These are phyloP conservation scores for Drosophila pectinifera DNA, from an alignment of 1,140 invertebrate species.

Conservation along the genomic window DNA sequence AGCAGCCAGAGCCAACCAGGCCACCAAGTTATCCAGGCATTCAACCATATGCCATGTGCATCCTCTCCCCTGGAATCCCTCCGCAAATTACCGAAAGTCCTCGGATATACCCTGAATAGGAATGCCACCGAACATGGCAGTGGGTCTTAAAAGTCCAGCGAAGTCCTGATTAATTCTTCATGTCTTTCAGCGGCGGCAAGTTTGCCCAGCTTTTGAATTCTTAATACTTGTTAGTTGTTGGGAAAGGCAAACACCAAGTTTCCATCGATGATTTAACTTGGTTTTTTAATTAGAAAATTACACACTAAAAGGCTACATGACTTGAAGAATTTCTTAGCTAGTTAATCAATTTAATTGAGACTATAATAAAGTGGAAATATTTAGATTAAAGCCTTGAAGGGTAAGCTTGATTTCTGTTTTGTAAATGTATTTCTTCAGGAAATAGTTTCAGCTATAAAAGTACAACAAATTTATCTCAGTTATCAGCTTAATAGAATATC, in stretches of 20 bases:
- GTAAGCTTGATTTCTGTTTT: too few species aligned
- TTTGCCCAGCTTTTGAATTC: background rate
- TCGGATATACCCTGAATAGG: slow-evolving; percentile 7
- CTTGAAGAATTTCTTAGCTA: too few species aligned
- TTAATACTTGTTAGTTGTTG: background rate
- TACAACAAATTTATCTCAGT: background rate
- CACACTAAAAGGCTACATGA: too few species aligned
- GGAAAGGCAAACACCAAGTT: too few species aligned
- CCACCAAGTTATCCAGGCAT: slow-evolving; percentile 18
- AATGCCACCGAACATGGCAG: background rate
- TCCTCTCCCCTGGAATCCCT: background rate
- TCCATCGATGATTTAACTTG: too few species aligned
- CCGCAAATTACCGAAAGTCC: slow-evolving; percentile 32
- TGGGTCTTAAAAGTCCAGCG: background rate
- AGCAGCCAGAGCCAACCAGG: slow-evolving; percentile 42
- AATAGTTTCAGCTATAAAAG: too few species aligned
- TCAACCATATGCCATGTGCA: slow-evolving; percentile 44
- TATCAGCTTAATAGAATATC: background rate
- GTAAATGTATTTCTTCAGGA: too few species aligned
- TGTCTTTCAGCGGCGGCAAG: background rate
- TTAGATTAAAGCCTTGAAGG: too few species aligned
- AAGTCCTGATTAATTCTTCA: background rate
- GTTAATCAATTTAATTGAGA: too few species aligned
- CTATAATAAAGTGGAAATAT: too few species aligned
- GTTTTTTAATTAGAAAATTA: too few species aligned